Conservation (phyloP, 2,888 invertebrate genomes). For the Cephonodes hylas region DNA sequence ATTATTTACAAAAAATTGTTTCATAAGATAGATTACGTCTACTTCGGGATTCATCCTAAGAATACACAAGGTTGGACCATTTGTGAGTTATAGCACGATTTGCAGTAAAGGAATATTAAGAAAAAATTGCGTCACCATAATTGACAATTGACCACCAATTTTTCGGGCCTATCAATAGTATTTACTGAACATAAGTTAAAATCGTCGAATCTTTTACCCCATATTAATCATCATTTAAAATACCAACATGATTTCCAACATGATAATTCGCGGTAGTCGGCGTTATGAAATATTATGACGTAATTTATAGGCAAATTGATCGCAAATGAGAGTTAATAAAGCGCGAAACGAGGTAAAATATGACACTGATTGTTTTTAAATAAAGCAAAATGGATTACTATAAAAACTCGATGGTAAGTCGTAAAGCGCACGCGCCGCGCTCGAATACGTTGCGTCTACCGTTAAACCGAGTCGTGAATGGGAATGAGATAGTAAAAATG, state of each 20-base stretch:
- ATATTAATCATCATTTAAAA: neutral
- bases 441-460: constrained; percentile 26
- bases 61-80: too few species aligned
- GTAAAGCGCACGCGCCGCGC: constrained; percentile 14
- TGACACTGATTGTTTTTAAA: constrained; percentile 10
- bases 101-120: too few species aligned
- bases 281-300: neutral
- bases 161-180: neutral
- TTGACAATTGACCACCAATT: too few species aligned
- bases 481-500: constrained; percentile 29
- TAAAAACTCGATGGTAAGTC: constrained; percentile 29
- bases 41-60: too few species aligned
- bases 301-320: neutral
- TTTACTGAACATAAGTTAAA: neutral
- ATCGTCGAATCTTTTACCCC: neutral
- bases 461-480: constrained; percentile 29
- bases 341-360: neutral
- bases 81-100: too few species aligned
- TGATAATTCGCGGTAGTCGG: neutral
- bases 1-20: too few species aligned
- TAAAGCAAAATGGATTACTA: constrained; percentile 19
- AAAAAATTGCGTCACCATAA: too few species aligned
- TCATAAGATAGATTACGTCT: too few species aligned
- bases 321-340: neutral
- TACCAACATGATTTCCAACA: neutral